Conservation (phyloP, 1,140 invertebrate genomes). For the Elymnias hypermnestra region DNA sequence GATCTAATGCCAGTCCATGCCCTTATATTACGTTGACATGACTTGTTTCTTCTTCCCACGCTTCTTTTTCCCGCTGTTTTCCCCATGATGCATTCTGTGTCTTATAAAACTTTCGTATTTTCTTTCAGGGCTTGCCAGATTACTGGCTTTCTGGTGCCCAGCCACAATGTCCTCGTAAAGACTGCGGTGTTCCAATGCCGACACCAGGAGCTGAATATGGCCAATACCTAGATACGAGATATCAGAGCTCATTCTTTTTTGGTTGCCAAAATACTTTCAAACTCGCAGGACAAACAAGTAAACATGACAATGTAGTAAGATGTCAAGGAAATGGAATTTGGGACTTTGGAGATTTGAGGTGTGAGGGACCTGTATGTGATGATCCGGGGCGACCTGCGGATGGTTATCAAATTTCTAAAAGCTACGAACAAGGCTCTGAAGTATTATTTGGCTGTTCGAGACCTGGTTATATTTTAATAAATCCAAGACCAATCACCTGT, state of each 20-base stretch:
- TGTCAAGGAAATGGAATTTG: conserved; percentile 95
- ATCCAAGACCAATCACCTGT: conserved; percentile 92
- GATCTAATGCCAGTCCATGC: too few species aligned
- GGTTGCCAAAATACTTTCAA: conserved; percentile 97
- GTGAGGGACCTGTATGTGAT: conserved; percentile 96
- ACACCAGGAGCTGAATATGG: conserved; percentile 96
- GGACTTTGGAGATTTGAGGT: conserved; percentile 97
- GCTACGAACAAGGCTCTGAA: conserved; percentile 95
- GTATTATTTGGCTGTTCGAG: conserved; percentile 93
- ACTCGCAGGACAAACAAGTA: conserved; percentile 92
- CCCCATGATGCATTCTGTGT: conserved; percentile 5
- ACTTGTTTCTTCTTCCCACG: too few species aligned
- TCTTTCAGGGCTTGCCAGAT: conserved; percentile 84
- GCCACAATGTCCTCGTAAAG: conserved; percentile 90
- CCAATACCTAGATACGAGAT: conserved; percentile 90
- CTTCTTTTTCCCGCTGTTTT: too few species aligned
- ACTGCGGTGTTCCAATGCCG: conserved; percentile 91
- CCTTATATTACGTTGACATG: too few species aligned
- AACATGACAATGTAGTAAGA: conserved; percentile 93
- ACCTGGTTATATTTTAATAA: conserved; percentile 95
- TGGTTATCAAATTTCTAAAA: conserved; percentile 90
- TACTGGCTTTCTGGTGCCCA: conserved; percentile 94
- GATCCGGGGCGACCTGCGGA: conserved; percentile 96
- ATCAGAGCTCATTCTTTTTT: conserved; percentile 95
- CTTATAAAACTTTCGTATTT: conserved; percentile 17